phyloP scores from a whole-genome alignment of 2,797 vertebrate genomes.

The Cichlasoma orientale region DNA sequence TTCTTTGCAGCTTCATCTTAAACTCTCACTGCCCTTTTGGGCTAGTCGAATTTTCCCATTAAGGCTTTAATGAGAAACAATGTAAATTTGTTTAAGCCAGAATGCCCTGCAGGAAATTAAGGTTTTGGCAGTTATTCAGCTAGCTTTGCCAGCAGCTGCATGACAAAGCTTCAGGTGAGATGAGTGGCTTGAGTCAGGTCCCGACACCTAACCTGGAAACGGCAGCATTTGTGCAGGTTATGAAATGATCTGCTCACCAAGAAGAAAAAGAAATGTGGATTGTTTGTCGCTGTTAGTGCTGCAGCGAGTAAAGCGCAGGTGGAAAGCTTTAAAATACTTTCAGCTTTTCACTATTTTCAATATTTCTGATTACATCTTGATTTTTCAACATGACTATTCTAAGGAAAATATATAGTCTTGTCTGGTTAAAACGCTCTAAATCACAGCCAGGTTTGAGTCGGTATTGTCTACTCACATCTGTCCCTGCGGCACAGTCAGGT shows the following conservation, averaged over 20 bases:
- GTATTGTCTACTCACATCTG: constrained; percentile 79
- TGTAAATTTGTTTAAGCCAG: background rate
- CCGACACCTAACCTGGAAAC: background rate
- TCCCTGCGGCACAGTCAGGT: constrained; percentile 81
- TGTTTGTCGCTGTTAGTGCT: background rate
- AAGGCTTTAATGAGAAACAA: background rate
- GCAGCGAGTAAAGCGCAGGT: background rate
- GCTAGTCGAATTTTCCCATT: constrained; percentile 1
- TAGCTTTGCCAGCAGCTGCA: background rate
- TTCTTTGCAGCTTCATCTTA: background rate
- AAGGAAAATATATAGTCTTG: background rate
- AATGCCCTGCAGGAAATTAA: background rate
- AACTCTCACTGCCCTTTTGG: background rate
- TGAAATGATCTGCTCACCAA: background rate
- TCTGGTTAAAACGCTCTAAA: background rate
- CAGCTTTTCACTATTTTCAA: background rate
- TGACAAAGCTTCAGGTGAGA: background rate
- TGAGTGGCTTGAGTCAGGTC: background rate
- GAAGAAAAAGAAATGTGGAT: background rate
- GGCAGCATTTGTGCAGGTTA: constrained; percentile 1
- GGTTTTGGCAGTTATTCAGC: constrained; percentile 2
- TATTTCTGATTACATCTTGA: background rate
- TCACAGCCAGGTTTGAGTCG: background rate
- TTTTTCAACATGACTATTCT: background rate
- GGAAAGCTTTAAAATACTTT: background rate